Percentiles rank a stretch among this genome's conserved stretches.
Evolutionary conservation across 2,113 vertebrate species (phyloP).

Genomic region (Lipophrys pholis): DNA sequence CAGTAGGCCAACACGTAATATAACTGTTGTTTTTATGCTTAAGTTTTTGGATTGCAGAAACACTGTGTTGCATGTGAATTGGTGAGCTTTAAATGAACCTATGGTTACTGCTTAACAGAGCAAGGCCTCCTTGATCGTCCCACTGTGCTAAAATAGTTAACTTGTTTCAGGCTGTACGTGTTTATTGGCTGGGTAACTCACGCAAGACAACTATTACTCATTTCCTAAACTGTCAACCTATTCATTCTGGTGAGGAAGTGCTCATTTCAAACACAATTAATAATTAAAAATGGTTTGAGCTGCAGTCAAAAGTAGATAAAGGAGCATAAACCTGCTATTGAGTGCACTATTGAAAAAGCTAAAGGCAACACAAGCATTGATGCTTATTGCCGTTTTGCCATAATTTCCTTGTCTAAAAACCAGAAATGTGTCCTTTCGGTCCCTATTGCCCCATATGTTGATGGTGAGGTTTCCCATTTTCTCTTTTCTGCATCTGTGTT

Average conservation of each 20-base stretch:
- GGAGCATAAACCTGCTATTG: conserved; percentile 4
- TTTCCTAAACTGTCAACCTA: conserved; percentile 9
- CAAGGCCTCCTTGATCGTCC: background rate
- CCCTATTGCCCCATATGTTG: background rate
- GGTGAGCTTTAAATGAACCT: background rate
- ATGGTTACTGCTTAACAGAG: background rate
- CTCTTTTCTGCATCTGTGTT: conserved; percentile 15
- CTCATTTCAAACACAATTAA: background rate
- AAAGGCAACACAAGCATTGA: conserved; percentile 8
- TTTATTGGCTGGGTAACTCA: background rate
- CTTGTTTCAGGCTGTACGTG: background rate
- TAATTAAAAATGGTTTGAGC: conserved; percentile 7
- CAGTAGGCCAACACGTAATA: conserved; percentile 7
- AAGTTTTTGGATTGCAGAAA: conserved; percentile 8
- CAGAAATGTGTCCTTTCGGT: conserved; percentile 25
- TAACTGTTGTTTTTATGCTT: background rate
- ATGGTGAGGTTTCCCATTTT: conserved; percentile 2
- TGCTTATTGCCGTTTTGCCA: conserved; percentile 13
- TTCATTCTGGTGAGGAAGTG: background rate
- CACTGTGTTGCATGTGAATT: background rate
- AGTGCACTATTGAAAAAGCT: background rate
- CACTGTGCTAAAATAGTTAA: conserved; percentile 11
- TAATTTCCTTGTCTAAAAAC: conserved; percentile 20
- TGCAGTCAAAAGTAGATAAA: background rate
- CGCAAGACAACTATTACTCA: background rate